Evolutionary conservation across 2,888 invertebrate species (phyloP).

Genomic region (Tillus elongatus): DNA sequence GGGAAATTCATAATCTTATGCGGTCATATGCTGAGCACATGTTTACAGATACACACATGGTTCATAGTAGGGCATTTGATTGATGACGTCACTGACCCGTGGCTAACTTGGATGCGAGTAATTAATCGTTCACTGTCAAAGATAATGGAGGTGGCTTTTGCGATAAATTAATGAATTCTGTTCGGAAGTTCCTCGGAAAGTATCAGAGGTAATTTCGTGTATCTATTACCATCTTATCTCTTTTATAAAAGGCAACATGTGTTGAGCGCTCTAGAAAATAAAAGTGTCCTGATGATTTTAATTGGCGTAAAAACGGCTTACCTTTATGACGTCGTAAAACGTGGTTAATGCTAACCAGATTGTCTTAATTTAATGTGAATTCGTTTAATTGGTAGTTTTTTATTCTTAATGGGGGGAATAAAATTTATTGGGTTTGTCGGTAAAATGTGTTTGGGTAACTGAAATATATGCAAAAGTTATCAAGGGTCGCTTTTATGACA

Average conservation of each 20-base stretch:
- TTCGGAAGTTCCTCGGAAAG: not conserved
- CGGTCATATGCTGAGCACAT: constrained; percentile 31
- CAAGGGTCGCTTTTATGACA: no score
- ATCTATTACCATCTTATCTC: no score
- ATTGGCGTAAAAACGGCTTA: not conserved
- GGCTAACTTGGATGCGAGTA: constrained; percentile 24
- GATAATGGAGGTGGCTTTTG: constrained; percentile 4
- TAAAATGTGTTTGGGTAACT: no score
- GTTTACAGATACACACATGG: constrained; percentile 24
- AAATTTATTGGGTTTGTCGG: no score
- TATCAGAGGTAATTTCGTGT: no score
- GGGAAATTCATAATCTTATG: constrained; percentile 26
- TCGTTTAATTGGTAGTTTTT: no score
- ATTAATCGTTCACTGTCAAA: constrained; percentile 11
- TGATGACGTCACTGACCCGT: constrained; percentile 36
- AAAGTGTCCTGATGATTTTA: constrained; percentile 1
- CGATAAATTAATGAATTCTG: not conserved
- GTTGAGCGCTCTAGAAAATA: not conserved
- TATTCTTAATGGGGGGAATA: no score
- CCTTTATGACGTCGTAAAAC: constrained; percentile 3
- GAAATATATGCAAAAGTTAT: no score
- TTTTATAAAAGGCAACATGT: not conserved
- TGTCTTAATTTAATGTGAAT: no score
- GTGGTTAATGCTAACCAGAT: not conserved
- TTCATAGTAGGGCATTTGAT: constrained; percentile 27